A percentile compares a stretch with the other conserved stretches of the same genome.
These are phyloP conservation scores for Orthonyx spaldingii DNA, from an alignment of 2,113 vertebrate species.

Conservation along the genomic window DNA sequence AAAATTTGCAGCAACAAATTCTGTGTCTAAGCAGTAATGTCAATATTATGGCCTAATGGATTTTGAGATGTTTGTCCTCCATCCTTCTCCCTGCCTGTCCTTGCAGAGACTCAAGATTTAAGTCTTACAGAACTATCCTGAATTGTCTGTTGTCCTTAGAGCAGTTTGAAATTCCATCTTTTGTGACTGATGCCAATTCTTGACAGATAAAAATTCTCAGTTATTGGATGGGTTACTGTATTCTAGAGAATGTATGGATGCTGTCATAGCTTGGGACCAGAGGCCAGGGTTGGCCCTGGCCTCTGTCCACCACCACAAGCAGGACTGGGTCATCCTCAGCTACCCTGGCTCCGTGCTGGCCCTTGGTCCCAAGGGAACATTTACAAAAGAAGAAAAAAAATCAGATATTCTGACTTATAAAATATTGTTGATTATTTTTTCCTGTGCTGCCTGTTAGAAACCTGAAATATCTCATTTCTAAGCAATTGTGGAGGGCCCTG, in stretches of 20 bases:
- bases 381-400: not conserved
- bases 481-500: not conserved
- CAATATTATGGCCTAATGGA: not conserved
- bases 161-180: not conserved
- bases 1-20: not conserved
- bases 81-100: not conserved
- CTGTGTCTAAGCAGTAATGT: not conserved
- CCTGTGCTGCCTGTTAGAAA: not conserved
- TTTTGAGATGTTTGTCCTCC: not conserved
- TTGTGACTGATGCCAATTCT: not conserved
- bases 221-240: not conserved
- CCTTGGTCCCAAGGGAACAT: not conserved
- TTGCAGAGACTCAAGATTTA: not conserved
- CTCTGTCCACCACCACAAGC: not conserved
- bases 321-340: not conserved
- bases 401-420: not conserved
- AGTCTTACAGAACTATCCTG: not conserved
- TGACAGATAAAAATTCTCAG: not conserved
- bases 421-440: not conserved
- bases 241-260: not conserved
- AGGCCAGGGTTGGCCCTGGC: not conserved
- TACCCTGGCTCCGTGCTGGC: not conserved
- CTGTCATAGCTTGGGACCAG: not conserved
- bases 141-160: not conserved
- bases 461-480: not conserved